A percentile compares a stretch with the other conserved stretches of the same genome.
phyloP scores from a whole-genome alignment of 2,888 invertebrate genomes.

The Erebia epiphron region DNA sequence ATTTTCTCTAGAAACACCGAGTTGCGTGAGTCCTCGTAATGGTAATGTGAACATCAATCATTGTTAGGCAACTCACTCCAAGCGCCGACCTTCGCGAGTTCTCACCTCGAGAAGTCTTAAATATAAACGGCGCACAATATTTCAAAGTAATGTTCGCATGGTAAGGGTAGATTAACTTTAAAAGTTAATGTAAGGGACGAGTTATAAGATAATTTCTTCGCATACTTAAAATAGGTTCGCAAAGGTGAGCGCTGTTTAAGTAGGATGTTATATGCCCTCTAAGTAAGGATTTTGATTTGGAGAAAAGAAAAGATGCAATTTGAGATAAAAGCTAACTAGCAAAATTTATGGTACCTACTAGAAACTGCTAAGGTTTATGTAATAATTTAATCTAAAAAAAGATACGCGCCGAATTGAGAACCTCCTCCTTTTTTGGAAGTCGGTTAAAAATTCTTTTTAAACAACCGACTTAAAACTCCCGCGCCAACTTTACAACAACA shows the following conservation, averaged over 20 bases:
- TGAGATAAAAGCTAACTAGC: too few relatives aligned
- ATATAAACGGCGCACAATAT: constrained; percentile 23
- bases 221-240: not conserved
- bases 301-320: too few relatives aligned
- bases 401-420: too few relatives aligned
- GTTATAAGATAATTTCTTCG: not conserved
- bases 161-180: constrained; percentile 22
- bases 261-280: too few relatives aligned
- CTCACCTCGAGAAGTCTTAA: constrained; percentile 27
- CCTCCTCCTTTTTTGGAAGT: too few relatives aligned
- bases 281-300: too few relatives aligned
- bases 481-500: too few relatives aligned
- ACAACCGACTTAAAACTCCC: too few relatives aligned
- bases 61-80: constrained; percentile 50
- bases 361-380: too few relatives aligned
- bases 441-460: too few relatives aligned
- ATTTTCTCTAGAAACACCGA: not conserved
- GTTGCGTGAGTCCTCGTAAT: constrained; percentile 17
- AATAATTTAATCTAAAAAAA: too few relatives aligned
- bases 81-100: constrained; percentile 27
- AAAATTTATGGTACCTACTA: too few relatives aligned
- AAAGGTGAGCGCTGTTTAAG: not conserved
- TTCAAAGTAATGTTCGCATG: constrained; percentile 23
- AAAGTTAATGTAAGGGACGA: constrained; percentile 13
- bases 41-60: constrained; percentile 65